phyloP scores from a whole-genome alignment of 2,113 vertebrate genomes.

The Bubo bubo region DNA sequence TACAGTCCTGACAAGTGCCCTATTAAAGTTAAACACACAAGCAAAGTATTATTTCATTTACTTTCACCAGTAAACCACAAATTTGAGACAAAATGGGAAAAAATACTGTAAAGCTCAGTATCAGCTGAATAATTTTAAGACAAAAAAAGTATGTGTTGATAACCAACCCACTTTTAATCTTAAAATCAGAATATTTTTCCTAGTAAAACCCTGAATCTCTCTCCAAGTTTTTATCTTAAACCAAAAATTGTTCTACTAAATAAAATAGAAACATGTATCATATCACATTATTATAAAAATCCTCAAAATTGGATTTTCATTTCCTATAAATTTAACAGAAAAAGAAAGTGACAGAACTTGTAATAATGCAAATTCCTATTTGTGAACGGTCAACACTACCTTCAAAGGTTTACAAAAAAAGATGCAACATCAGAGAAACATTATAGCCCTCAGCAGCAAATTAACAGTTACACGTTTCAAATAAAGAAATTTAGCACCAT shows the following conservation, averaged over 20 bases:
- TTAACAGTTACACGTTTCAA: background rate
- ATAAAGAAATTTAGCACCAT: background rate
- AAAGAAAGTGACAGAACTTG: background rate
- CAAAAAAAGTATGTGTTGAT: background rate
- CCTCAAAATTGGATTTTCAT: background rate
- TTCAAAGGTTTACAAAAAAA: background rate
- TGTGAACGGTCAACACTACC: background rate
- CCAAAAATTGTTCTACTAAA: background rate
- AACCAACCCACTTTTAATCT: background rate
- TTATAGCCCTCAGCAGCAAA: background rate
- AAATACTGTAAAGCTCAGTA: background rate
- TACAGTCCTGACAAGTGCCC: constrained; percentile 96
- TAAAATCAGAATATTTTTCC: background rate
- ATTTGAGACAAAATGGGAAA: background rate
- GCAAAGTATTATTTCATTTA: background rate
- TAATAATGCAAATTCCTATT: background rate
- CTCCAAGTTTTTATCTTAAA: background rate
- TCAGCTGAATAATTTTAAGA: background rate
- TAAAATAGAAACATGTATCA: background rate
- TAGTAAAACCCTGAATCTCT: background rate
- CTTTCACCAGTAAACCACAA: background rate
- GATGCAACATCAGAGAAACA: background rate
- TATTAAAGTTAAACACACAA: constrained; percentile 55
- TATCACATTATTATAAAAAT: background rate
- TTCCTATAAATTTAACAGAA: background rate